Conservation (phyloP, 2,888 invertebrate genomes). For the Euclidia mi region DNA sequence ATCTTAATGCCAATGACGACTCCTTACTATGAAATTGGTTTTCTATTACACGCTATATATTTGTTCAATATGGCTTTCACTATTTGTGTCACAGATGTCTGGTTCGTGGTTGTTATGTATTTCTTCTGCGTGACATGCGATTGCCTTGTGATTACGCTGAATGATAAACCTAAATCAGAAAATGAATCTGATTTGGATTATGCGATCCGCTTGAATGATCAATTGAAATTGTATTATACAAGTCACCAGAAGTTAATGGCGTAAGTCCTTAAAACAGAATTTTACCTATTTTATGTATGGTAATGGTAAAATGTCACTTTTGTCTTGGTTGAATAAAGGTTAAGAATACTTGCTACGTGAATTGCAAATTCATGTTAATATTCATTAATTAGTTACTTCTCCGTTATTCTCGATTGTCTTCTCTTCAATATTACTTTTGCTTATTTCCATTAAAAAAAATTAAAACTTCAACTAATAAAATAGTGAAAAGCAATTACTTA, state of each 20-base stretch:
- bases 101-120: conserved; percentile 70
- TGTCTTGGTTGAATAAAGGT: no score
- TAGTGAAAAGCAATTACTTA: no score
- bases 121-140: conserved; percentile 68
- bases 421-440: no score
- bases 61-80: conserved; percentile 63
- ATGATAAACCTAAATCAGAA: conserved; percentile 37
- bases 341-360: no score
- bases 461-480: no score
- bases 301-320: no score
- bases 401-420: no score
- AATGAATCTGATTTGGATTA: conserved; percentile 55
- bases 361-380: no score
- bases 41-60: conserved; percentile 68
- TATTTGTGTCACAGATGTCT: conserved; percentile 67
- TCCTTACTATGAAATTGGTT: conserved; percentile 74
- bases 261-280: conserved; percentile 61
- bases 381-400: no score
- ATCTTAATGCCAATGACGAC: conserved; percentile 74
- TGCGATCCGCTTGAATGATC: conserved; percentile 60
- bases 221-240: conserved; percentile 65
- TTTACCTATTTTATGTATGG: no score
- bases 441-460: no score
- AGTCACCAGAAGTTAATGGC: conserved; percentile 64
- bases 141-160: conserved; percentile 58